Conservation (phyloP, 2,888 invertebrate species). For the Phoronis australis region DNA sequence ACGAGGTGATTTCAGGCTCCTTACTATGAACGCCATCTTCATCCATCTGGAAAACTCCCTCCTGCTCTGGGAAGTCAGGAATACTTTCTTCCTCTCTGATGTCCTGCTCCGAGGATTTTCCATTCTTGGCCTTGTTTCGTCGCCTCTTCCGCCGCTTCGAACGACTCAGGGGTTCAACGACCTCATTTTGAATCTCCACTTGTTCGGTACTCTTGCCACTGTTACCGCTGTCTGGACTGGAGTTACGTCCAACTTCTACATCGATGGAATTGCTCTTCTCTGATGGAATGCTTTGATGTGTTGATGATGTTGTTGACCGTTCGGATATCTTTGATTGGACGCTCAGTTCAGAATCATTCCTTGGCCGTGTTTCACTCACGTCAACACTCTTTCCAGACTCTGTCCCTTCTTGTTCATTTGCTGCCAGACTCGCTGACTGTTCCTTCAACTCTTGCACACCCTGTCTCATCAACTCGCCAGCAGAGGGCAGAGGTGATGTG, state of each 20-base stretch:
- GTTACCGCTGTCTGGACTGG: too few relatives aligned
- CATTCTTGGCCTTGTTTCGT: slow-evolving; percentile 6
- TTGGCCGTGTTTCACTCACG: background rate
- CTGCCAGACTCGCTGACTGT: background rate
- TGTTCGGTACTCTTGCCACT: too few relatives aligned
- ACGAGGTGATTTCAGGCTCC: slow-evolving; percentile 8
- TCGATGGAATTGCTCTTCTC: too few relatives aligned
- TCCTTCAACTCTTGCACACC: slow-evolving; percentile 31
- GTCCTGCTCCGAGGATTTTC: slow-evolving; percentile 3
- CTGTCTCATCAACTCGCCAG: slow-evolving; percentile 31
- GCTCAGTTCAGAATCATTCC: background rate
- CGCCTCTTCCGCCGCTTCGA: background rate
- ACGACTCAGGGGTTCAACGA: too few relatives aligned
- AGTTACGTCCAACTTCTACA: too few relatives aligned
- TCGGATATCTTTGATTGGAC: background rate
- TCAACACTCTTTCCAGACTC: background rate
- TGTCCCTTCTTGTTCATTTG: background rate
- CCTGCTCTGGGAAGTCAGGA: too few relatives aligned
- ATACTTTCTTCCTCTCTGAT: too few relatives aligned
- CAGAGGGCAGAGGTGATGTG: slow-evolving; percentile 84
- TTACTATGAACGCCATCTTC: slow-evolving; percentile 10
- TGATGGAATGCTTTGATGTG: too few relatives aligned
- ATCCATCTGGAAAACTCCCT: slow-evolving; percentile 11
- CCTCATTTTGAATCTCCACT: too few relatives aligned
- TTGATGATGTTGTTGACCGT: too few relatives aligned